These are phyloP conservation scores for Syngnathus scovelli DNA, from an alignment of 2,113 vertebrate species.

Conservation along the genomic window DNA sequence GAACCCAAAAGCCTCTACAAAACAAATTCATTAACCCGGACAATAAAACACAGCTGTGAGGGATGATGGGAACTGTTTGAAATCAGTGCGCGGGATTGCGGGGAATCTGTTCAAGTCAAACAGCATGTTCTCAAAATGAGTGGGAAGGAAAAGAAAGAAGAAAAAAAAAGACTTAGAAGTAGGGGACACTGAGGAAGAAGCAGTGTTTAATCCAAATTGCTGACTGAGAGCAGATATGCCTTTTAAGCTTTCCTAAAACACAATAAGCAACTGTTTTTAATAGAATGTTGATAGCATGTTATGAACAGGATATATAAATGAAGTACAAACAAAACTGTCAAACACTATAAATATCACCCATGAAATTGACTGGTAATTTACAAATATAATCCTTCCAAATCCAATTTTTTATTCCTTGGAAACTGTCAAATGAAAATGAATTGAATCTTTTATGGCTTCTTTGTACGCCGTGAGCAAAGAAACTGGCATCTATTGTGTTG, in stretches of 20 bases:
- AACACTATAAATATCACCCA: conserved; percentile 41
- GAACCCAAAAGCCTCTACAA: conserved; percentile 62
- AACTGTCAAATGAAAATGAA: conserved; percentile 26
- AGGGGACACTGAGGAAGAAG: conserved; percentile 29
- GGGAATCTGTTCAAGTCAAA: conserved; percentile 49
- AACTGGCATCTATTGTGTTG: conserved; percentile 19
- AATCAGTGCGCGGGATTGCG: conserved; percentile 46
- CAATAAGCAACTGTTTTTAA: conserved; percentile 39
- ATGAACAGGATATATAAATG: conserved; percentile 57
- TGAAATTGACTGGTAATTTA: conserved; percentile 19
- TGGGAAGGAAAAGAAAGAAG: not conserved
- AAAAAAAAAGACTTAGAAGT: conserved; percentile 8
- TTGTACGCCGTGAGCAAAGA: conserved; percentile 19
- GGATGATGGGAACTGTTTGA: conserved; percentile 51
- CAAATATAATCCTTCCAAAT: conserved; percentile 21
- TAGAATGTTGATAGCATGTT: conserved; percentile 19
- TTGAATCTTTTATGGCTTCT: conserved; percentile 20
- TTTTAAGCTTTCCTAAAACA: conserved; percentile 24
- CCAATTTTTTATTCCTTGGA: conserved; percentile 21
- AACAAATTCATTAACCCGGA: conserved; percentile 69
- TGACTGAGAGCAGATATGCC: conserved; percentile 31
- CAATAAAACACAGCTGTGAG: conserved; percentile 69
- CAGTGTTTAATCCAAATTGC: conserved; percentile 44
- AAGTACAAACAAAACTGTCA: conserved; percentile 48
- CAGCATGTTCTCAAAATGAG: conserved; percentile 33